phyloP scores from a whole-genome alignment of 2,113 vertebrate species.

The Hyla sarda region DNA sequence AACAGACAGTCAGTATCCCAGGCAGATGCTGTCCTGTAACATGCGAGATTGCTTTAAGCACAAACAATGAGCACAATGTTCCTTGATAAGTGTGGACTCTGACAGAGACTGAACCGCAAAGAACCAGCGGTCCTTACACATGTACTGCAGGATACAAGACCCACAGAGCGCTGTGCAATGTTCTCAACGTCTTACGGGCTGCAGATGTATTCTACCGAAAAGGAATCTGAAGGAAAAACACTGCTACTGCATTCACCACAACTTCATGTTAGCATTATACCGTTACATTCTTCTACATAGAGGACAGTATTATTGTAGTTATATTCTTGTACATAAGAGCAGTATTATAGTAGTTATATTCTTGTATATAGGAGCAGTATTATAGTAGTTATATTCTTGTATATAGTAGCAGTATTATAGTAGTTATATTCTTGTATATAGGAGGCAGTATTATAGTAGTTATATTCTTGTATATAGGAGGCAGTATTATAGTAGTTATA shows the following conservation, averaged over 20 bases:
- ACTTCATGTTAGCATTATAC: neutral
- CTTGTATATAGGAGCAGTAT: no score
- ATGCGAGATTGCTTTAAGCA: neutral
- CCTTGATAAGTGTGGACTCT: neutral
- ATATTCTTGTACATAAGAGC: neutral
- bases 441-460: neutral
- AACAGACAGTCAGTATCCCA: neutral
- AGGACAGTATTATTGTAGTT: conserved; percentile 1
- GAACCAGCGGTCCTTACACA: neutral
- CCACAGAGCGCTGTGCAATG: neutral
- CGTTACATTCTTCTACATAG: neutral
- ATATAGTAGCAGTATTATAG: neutral
- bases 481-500: neutral
- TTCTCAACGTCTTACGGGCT: neutral
- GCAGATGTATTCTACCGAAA: neutral
- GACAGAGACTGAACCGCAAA: neutral
- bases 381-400: conserved; percentile 7
- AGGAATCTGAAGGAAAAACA: no score
- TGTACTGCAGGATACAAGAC: neutral
- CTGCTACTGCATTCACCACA: no score
- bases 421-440: conserved; percentile 2
- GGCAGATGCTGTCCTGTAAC: conserved; percentile 1
- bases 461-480: neutral
- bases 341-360: no score
- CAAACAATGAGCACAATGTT: conserved; percentile 22